Evolutionary conservation across 2,113 vertebrate genomes (phyloP).

Genomic region (Epinephelus fuscoguttatus): DNA sequence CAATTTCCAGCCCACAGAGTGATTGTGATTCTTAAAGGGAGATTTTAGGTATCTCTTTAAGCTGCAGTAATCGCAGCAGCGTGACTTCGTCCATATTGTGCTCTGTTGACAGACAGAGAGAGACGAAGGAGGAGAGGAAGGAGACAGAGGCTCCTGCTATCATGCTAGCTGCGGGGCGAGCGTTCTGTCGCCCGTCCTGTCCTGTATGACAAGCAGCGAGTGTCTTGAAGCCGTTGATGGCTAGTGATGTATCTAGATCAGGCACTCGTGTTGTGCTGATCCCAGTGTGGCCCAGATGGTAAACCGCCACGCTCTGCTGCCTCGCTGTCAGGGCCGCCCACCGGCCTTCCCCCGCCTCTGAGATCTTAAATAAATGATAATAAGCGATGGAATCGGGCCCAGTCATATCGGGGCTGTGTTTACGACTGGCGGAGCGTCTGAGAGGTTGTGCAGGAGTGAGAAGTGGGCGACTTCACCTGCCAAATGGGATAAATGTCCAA

Average conservation of each 20-base stretch:
- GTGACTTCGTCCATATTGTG: constrained; percentile 42
- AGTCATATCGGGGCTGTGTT: constrained; percentile 23
- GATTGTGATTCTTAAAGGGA: background rate
- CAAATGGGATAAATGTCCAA: constrained; percentile 61
- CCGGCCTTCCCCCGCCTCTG: constrained; percentile 36
- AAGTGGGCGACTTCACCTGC: constrained; percentile 61
- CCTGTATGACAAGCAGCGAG: constrained; percentile 59
- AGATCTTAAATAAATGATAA: constrained; percentile 71
- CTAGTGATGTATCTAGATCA: constrained; percentile 76
- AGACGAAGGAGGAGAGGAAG: background rate
- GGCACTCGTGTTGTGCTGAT: constrained; percentile 68
- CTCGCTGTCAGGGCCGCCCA: constrained; percentile 51
- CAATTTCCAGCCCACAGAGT: background rate
- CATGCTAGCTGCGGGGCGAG: constrained; percentile 57
- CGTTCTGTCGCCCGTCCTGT: constrained; percentile 54
- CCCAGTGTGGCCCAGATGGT: constrained; percentile 72
- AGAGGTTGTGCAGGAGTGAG: constrained; percentile 50
- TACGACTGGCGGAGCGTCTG: constrained; percentile 31
- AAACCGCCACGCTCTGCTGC: constrained; percentile 60
- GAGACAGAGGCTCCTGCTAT: constrained; percentile 28
- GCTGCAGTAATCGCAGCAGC: constrained; percentile 27
- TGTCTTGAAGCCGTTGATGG: constrained; percentile 63
- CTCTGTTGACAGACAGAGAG: constrained; percentile 2
- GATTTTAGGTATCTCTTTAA: constrained; percentile 7
- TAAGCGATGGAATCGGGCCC: constrained; percentile 46